phyloP scores from a whole-genome alignment of 2,113 vertebrate genomes.

The Pyrgilauda ruficollis region DNA sequence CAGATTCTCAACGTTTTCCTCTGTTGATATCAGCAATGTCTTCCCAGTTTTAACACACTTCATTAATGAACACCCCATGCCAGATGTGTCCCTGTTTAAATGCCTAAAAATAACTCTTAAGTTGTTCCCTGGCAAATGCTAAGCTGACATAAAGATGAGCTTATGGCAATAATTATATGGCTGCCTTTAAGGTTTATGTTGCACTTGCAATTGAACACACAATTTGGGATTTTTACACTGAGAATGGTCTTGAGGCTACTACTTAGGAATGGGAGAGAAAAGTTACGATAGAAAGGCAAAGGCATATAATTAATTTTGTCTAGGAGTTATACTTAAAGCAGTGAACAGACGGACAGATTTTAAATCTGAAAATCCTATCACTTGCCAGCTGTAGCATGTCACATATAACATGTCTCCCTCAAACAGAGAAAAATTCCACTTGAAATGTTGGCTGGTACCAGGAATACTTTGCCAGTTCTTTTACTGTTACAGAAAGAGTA shows the following conservation, averaged over 20 bases:
- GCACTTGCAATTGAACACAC: background rate
- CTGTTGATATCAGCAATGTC: conserved; percentile 17
- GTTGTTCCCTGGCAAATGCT: conserved; percentile 46
- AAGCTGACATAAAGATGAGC: conserved; percentile 51
- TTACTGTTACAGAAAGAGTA: background rate
- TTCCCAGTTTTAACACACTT: conserved; percentile 53
- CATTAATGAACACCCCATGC: conserved; percentile 51
- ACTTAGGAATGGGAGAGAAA: background rate
- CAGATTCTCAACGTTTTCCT: background rate
- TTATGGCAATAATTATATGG: conserved; percentile 53
- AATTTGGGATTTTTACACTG: background rate
- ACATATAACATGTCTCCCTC: background rate
- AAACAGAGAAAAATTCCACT: background rate
- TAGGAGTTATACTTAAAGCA: conserved; percentile 16
- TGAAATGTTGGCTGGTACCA: background rate
- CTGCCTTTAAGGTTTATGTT: conserved; percentile 57
- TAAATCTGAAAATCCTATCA: conserved; percentile 42
- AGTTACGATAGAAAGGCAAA: background rate
- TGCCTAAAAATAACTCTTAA: conserved; percentile 57
- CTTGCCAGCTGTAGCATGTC: conserved; percentile 26
- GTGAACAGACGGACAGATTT: conserved; percentile 13
- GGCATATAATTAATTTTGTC: conserved; percentile 32
- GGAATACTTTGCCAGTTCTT: background rate
- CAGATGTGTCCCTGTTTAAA: conserved; percentile 60
- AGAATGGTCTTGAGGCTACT: background rate